Base-by-base conservation (phyloP, 2,797 vertebrate species). In the Epinephelus malabaricus region DNA sequence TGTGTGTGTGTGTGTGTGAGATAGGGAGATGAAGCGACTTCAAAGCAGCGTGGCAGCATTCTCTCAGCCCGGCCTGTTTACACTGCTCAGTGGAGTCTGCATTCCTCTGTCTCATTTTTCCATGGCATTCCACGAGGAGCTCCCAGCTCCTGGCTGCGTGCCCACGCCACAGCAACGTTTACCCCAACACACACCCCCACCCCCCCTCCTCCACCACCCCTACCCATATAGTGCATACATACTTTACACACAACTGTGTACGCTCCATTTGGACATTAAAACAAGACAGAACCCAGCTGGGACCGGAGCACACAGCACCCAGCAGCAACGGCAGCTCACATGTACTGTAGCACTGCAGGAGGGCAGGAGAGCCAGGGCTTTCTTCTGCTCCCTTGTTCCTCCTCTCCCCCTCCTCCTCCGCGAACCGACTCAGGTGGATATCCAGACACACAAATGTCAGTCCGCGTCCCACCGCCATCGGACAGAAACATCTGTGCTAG, bases 31-130 rank as follows among this genome's bases (percentile, higher is more conserved):
- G 92, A 87, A 82, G 88, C 76, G 70, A 95, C 94, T 94, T 96
- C 95, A 96, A 96, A 96, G 95, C 78, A 25, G 72, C 81, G 40
- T 73, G 74, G 91, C 92, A 85, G 89, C 93, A 93, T 95, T 95
- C 92, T 93, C 83, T 86, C 81, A 73, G 84, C 87, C 90, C 85
- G 25, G 90, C 87, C 89, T 96, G 95, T 96, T 96, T 96, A 95
- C 94, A 92, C 94, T 95, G 94, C 86, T 94, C 91, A 89, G 89
- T 92, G 89, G 84, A 94, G 95, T 93, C 95, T 93, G 89, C 94
- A 96, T 96, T 95, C 96, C 95, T 93, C 86, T 89, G 91, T 94
- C 92, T 96, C 94, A 92, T 93, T 96, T 96, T 95, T 95, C 94
- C 94, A 92, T 92, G 92, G 88, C 93, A 94, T 95, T 95, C 94